Evolutionary conservation across 2,797 vertebrate genomes (phyloP).

Genomic region (Pristis pectinata): DNA sequence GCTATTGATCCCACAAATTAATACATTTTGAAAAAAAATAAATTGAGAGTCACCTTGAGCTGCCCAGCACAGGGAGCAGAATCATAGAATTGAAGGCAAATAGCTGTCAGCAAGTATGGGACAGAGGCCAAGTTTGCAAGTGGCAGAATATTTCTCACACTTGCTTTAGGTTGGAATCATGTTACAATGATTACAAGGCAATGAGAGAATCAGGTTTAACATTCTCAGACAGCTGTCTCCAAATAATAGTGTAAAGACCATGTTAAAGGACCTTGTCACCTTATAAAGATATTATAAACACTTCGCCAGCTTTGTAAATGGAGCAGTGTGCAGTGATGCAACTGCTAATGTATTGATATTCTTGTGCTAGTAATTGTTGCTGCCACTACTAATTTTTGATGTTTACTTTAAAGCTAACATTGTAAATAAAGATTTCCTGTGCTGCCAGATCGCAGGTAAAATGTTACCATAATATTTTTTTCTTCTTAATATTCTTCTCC

Average conservation of each 20-base stretch:
- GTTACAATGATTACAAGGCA: background rate
- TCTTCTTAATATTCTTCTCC: background rate
- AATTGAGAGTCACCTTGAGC: background rate
- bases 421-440: background rate
- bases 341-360: background rate
- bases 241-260: background rate
- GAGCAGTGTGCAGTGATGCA: background rate
- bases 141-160: background rate
- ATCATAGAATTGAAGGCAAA: too few relatives aligned
- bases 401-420: slow-evolving; percentile 10
- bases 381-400: slow-evolving; percentile 12
- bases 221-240: background rate
- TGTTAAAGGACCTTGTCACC: background rate
- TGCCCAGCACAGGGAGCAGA: background rate
- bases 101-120: too few relatives aligned
- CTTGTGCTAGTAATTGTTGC: background rate
- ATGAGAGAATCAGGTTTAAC: background rate
- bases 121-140: background rate
- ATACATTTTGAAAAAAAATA: background rate
- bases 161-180: background rate
- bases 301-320: background rate
- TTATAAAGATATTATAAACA: slow-evolving; percentile 21
- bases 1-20: background rate
- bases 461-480: background rate
- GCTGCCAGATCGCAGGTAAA: background rate